Evolutionary conservation across 2,113 vertebrate genomes (phyloP), one percentile per base, ranked within the genome.

Genomic region (Apistogramma diplotaenia): DNA sequence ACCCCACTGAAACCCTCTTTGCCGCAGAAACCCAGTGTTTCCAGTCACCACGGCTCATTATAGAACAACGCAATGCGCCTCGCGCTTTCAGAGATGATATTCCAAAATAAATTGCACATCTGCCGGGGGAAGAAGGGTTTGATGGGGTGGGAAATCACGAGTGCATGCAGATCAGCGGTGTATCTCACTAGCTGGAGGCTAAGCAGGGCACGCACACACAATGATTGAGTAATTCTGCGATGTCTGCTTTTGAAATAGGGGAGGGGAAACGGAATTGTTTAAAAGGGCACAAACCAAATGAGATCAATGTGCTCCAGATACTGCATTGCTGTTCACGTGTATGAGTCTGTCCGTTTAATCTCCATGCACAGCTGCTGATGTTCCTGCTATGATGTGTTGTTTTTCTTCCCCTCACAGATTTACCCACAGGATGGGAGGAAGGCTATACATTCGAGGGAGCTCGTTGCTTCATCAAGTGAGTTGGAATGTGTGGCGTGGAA

Each of bases 381-480:
- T n/a, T 57, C 57, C 55, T 74, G 55, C 33, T 73, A 43, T 72
- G 25, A 49, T 78, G 18, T 86, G 12, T 76, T 37, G 73, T 72
- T 67, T 73, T 31, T 74, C 10, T 53, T 6, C 23, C 77, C 51
- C 61, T 43, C 92, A 96, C 93, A 99, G 98, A 99, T 93, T 95
- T 99, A 91, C 98, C 98, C 49, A 98, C 97, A 15, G 98, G 98
- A 81, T 99, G 98, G 98, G 98, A 99, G 89, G 98, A 99, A 95
- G 98, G 97, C 19, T 99, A 96, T 83, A 98, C 98, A 46, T 99
- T 99, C 83, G 98, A 99, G 94, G 98, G 98, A 85, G 98, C 98
- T 67, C 96, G 98, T 85, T 99, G 98, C 84, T 99, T 97, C 92
- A 98, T 99, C 93, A 99, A 99, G 98, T 99, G 95, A 99, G 98